Percentiles rank a stretch among this genome's conserved stretches.
Conservation (phyloP, 2,888 invertebrate genomes). For the Mesodorylaimus sp. region DNA sequence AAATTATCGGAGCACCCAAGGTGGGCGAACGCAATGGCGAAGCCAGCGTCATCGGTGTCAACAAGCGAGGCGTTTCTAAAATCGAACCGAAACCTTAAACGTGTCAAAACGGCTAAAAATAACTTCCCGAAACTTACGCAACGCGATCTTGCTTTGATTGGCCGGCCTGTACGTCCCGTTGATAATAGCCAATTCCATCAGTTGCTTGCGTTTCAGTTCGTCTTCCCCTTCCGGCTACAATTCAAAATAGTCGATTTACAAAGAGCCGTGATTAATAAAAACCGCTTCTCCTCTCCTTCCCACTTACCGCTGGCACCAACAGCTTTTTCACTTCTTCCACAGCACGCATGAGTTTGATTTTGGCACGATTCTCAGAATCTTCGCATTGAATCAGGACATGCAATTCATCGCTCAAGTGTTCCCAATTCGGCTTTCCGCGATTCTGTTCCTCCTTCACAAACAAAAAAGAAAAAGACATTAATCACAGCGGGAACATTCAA, state of each 20-base stretch:
- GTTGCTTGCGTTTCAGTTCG: conserved; percentile 94
- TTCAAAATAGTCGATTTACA: neutral
- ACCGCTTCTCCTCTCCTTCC: neutral
- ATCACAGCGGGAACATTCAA: conserved; percentile 1
- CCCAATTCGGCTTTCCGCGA: conserved; percentile 99
- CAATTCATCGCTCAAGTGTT: conserved; percentile 91
- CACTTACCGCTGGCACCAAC: conserved; percentile 70
- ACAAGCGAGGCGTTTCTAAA: conserved; percentile 9
- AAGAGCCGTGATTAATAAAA: neutral
- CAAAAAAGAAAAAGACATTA: conserved; percentile 2
- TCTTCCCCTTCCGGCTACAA: conserved; percentile 97
- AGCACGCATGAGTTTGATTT: conserved; percentile 78
- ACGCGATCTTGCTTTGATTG: conserved; percentile 27
- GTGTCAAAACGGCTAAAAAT: neutral
- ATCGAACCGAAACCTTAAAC: neutral
- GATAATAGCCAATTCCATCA: conserved; percentile 99
- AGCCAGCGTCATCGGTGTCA: conserved; percentile 10
- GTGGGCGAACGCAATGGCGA: neutral
- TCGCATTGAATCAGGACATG: conserved; percentile 97
- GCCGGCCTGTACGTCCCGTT: conserved; percentile 98
- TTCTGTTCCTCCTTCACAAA: conserved; percentile 82
- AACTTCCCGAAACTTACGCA: neutral
- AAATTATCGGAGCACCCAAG: conserved; percentile 11
- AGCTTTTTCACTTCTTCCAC: conserved; percentile 95
- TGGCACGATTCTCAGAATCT: conserved; percentile 89